Base-by-base conservation (phyloP, 2,113 vertebrate species). In the Myiagra hebetior region DNA sequence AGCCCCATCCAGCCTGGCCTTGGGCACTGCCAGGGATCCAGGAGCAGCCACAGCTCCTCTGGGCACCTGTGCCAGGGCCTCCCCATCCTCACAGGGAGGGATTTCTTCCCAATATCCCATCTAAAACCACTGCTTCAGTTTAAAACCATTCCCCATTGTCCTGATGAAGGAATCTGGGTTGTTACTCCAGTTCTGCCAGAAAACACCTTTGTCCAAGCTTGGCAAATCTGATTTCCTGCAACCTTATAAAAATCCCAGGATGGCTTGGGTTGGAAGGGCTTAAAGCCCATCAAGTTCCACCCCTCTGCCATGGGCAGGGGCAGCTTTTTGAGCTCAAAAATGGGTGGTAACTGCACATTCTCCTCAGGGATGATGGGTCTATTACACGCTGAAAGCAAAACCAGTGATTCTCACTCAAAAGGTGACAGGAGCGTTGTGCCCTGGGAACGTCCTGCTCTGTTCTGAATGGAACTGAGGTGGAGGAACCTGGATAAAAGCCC, bases 1-100 rank as follows among this genome's bases (percentile, higher is more conserved):
- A 76, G 5, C 11, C 7, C 9, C 0, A 0, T 18, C 44, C 46
- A 77, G 1, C 44, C 62, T 33, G 62, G 37, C 27, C 33, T 27
- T 3, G 63, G 63, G 0, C 37, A 60, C 27, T 77, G 0, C 63
- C 63, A 77, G 37, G 44, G 37, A 59, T 50, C n/a, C 59, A 85
- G 26, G 11, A 17, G 6, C 31, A 76, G 1, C 37, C 62, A 26
- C 42, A 49, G 50, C 52, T 67, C 0, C 69, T 28, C 28, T 10
- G 59, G n/a, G 28, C 7, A 73, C 0, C 57, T 39, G 22, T 64
- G 50, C 30, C 67, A 73, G 41, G 47, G 47, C 15, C 28, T 64
- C 0, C 4, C 10, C n/a, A 57, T 35, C 13, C 37, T 59, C 31
- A 3, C 44, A 76, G 21, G 26, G 17, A 37, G 5, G 6, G 2